phyloP scores from a whole-genome alignment of 2,888 invertebrate genomes.

The Scaptomyza polygonia region DNA sequence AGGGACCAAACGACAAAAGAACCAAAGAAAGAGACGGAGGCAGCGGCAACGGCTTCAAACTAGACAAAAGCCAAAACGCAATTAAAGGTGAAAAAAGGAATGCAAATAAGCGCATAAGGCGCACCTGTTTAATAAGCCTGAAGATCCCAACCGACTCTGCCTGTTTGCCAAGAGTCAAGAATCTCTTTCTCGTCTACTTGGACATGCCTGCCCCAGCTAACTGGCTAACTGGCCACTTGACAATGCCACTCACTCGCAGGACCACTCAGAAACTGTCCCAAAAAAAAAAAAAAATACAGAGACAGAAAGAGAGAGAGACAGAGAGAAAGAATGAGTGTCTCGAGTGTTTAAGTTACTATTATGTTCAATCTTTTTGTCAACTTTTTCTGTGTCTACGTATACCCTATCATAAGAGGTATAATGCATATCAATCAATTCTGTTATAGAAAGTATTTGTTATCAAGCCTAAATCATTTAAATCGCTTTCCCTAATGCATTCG shows the following conservation, averaged over 20 bases:
- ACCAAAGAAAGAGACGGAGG: background rate
- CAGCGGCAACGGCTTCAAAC: no score
- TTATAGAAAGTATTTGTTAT: no score
- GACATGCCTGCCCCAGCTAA: constrained; percentile 13
- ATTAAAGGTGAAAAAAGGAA: constrained; percentile 47
- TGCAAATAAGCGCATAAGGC: constrained; percentile 43
- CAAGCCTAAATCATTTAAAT: no score
- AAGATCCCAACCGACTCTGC: background rate
- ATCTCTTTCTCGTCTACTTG: constrained; percentile 4
- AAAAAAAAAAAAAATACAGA: background rate
- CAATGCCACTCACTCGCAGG: constrained; percentile 32
- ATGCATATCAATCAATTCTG: no score
- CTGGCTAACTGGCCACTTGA: constrained; percentile 33
- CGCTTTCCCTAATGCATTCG: no score
- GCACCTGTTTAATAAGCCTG: constrained; percentile 36
- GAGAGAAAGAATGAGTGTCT: constrained; percentile 15
- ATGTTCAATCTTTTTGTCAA: constrained; percentile 15
- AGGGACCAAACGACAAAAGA: constrained; percentile 1
- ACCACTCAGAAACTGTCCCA: constrained; percentile 38
- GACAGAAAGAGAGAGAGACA: background rate
- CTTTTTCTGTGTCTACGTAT: background rate
- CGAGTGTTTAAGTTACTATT: constrained; percentile 34
- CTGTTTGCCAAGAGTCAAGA: background rate
- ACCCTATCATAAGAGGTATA: background rate
- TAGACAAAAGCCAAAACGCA: constrained; percentile 49